Evolutionary conservation across 2,113 vertebrate genomes (phyloP), one percentile per base, ranked within the genome.

Genomic region (Chaetops frenatus): DNA sequence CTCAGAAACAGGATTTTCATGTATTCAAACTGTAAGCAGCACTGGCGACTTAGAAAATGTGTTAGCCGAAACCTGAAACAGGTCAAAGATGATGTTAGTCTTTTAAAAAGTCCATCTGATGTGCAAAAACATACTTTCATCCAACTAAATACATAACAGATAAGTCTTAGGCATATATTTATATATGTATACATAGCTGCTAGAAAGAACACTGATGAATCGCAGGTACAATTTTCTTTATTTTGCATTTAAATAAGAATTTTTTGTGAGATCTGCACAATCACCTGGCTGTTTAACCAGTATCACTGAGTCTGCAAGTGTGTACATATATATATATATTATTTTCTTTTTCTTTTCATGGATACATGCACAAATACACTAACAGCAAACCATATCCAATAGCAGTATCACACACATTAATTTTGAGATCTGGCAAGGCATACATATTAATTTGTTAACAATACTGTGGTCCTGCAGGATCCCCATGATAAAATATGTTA

Each of bases 61-160:
- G 99, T 98, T 99, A 99, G 98, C 99, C 98, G 97, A 98, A 99
- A 99, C 99, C 99, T 99, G 98, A 97, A 99, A 99, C 98, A 98
- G 99, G 98, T 98, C 98, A 99, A 98, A 99, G 98, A 99, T 98
- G 97, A 98, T 96, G 98, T 98, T 98, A 98, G 98, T 98, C 94
- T 98, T 99, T 98, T 84, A 93, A 98, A 97, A 98, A 98, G 97
- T 98, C 92, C 94, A 98, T 96, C 95, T 88, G 86, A 95, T 97
- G 96, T 96, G 98, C 96, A 98, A 98, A 97, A 97, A 96, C 96
- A 98, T 97, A 96, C 92, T 97, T 89, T 98, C 96, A 98, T 97
- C 85, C 97, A 97, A 97, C 93, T 97, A 97, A 78, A 96, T 97
- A 97, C 91, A 89, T 95, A 94, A 97, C 96, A 96, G 97, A 98